Evolutionary conservation across 2,797 vertebrate genomes (phyloP), one percentile per base, ranked within the genome.

Genomic region (Sarcophilus harrisii): DNA sequence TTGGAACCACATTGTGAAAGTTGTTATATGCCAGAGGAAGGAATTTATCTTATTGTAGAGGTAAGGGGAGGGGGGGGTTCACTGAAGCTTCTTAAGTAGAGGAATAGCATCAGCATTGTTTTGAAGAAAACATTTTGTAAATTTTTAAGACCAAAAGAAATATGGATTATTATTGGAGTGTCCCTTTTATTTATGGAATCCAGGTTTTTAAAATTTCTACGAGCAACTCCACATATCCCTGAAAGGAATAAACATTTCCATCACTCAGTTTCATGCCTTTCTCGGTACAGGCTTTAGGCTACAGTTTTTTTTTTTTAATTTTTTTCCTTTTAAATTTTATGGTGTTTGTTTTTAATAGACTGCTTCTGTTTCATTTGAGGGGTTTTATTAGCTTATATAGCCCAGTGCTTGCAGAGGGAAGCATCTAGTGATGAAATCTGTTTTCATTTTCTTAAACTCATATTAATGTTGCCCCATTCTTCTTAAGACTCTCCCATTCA

Each of bases 391-490:
- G 87, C 30, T n/a, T 45, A 13, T 11, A 2, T 62, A 21, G 4
- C 9, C 73, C 29, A 60, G 21, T 30, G 91, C 62, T 96, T 96
- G 30, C 93, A 57, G 45, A 92, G 24, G 28, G 57, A 91, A 92
- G 92, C 0, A 0, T 21, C 32, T 13, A 0, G 8, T 58, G 45
- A 52, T 90, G 57, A 95, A 94, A 95, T 57, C 1, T 66, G 93
- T 29, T 93, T 96, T 3, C 87, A 6, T 62, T 93, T 91, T 91
- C 38, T 92, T 95, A 28, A 96, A 95, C 91, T 93, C 0, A 3
- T 73, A 49, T 87, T 96, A 58, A 94, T 81, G 58, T n/a, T 96
- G 92, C 59, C 30, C 93, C 90, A 91, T 28, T 94, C 95, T 96
- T 97, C 94, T 57, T 92, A 55, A 96, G 91, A 58, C 92, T 18